A percentile compares a stretch with the other conserved stretches of the same genome.
Evolutionary conservation across 2,797 vertebrate species (phyloP).

Genomic region (Carapus acus): DNA sequence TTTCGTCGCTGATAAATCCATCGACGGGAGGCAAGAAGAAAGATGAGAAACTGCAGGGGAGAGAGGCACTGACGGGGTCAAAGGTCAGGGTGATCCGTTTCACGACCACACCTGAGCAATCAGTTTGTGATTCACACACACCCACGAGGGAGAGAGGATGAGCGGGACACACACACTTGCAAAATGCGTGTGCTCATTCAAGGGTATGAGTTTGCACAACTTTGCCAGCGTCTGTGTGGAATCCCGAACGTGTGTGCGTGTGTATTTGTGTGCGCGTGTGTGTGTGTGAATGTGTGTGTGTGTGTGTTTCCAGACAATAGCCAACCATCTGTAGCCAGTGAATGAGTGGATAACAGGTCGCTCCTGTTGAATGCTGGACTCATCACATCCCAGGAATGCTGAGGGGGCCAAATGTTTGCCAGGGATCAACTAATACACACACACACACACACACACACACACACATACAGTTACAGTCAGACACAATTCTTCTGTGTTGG

Average conservation of each 20-base stretch:
- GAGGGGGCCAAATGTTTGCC: slow-evolving; percentile 68
- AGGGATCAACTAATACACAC: slow-evolving; percentile 54
- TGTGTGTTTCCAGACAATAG: slow-evolving; percentile 49
- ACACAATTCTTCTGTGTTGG: neutral
- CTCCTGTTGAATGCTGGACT: slow-evolving; percentile 65
- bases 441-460: slow-evolving; percentile 8
- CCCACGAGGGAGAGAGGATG: too few relatives aligned
- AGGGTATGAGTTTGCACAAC: too few relatives aligned
- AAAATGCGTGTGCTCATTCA: too few relatives aligned
- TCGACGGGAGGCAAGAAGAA: slow-evolving; percentile 61
- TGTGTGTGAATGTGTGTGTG: slow-evolving; percentile 23
- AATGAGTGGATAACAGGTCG: slow-evolving; percentile 68
- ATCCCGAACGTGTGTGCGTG: slow-evolving; percentile 8
- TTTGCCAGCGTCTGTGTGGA: slow-evolving; percentile 5
- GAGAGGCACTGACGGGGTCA: slow-evolving; percentile 1
- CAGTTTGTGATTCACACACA: too few relatives aligned
- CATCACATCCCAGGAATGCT: slow-evolving; percentile 70
- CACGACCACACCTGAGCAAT: too few relatives aligned
- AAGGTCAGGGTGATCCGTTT: neutral
- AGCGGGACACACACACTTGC: too few relatives aligned
- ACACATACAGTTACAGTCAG: slow-evolving; percentile 28
- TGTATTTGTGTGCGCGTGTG: slow-evolving; percentile 13
- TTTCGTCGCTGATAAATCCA: slow-evolving; percentile 66
- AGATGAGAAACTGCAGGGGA: slow-evolving; percentile 48
- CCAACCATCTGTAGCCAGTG: slow-evolving; percentile 62